Conservation (phyloP, 2,797 vertebrate species). For the Jordanella pulchra region DNA sequence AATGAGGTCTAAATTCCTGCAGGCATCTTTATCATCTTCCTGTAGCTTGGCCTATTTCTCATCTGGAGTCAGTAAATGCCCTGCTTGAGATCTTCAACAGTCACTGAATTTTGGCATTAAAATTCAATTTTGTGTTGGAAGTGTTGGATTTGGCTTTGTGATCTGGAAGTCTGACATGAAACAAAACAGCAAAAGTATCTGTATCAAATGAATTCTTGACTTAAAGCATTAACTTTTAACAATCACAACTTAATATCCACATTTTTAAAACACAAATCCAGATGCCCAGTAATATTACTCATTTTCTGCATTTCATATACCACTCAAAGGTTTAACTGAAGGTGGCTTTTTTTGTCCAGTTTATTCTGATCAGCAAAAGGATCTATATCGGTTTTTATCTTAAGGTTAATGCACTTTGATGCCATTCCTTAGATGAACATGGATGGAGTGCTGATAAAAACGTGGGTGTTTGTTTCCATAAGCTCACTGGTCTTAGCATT, state of each 20-base stretch:
- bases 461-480: background rate
- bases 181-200: background rate
- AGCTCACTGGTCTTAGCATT: constrained; percentile 22
- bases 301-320: background rate
- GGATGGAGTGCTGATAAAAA: background rate
- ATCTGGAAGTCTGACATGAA: too few species aligned
- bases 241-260: too few species aligned
- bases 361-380: background rate
- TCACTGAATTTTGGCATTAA: background rate
- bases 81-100: background rate
- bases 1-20: background rate
- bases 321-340: background rate
- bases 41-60: background rate
- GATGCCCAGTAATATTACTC: background rate
- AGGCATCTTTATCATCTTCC: background rate
- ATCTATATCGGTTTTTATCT: background rate
- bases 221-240: too few species aligned
- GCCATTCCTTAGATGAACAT: background rate
- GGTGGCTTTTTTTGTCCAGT: background rate
- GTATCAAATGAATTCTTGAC: too few species aligned
- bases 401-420: background rate
- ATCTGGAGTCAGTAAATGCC: background rate
- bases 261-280: background rate
- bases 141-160: background rate
- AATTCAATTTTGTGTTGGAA: background rate